phyloP scores from a whole-genome alignment of 2,888 invertebrate genomes.

The Lasioglossum leucozonium region DNA sequence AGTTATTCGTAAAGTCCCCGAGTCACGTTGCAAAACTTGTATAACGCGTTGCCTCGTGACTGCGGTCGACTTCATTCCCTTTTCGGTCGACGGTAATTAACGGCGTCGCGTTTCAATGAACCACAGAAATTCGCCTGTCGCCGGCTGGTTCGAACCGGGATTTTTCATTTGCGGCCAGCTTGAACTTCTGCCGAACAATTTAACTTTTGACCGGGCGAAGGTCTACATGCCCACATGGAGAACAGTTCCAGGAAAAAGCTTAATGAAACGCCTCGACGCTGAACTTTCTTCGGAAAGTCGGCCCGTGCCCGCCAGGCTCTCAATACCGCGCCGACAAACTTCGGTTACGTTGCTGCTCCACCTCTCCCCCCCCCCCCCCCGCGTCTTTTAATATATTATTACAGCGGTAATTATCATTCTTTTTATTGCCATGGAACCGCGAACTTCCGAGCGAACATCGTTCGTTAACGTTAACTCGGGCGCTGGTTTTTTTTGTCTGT shows the following conservation, averaged over 20 bases:
- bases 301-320: not conserved
- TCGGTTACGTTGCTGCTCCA: not conserved
- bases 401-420: conserved; percentile 1
- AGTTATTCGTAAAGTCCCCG: conserved; percentile 40
- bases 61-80: conserved; percentile 36
- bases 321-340: not conserved
- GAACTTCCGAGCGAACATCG: not conserved
- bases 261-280: conserved; percentile 22
- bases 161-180: conserved; percentile 23
- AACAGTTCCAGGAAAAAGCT: conserved; percentile 18
- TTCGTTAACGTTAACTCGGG: not conserved
- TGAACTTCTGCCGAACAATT: conserved; percentile 26
- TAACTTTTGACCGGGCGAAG: conserved; percentile 16
- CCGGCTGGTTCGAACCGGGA: conserved; percentile 8
- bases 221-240: conserved; percentile 25
- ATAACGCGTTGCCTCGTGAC: conserved; percentile 44
- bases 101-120: conserved; percentile 45
- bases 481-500: not conserved
- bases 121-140: conserved; percentile 26
- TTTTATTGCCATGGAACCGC: not conserved
- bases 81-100: conserved; percentile 50
- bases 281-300: conserved; percentile 19
- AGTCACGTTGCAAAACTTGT: conserved; percentile 39
- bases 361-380: not conserved
- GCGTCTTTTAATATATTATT: not conserved